These are phyloP conservation scores for Panagrolaimus sp. DNA, from an alignment of 1,140 invertebrate genomes.

Conservation along the genomic window DNA sequence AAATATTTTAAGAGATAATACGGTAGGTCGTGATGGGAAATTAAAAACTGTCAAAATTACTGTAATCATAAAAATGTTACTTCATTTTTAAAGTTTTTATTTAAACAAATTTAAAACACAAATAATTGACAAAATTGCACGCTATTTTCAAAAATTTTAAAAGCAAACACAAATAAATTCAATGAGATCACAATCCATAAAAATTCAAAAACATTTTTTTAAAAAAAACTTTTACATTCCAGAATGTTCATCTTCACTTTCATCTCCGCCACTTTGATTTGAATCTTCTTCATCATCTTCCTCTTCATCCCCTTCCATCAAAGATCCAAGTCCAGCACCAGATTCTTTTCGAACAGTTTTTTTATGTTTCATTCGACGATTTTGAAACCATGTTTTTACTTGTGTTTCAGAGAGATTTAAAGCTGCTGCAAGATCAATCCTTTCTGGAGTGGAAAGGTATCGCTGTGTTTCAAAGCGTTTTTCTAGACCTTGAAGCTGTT, in stretches of 20 bases:
- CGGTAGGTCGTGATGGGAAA: no score
- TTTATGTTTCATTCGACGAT: conserved; percentile 7
- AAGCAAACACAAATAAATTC: no score
- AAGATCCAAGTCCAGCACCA: not conserved
- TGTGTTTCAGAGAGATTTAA: conserved; percentile 92
- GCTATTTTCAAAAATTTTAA: no score
- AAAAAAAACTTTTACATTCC: no score
- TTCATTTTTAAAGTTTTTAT: no score
- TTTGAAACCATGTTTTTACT: conserved; percentile 69
- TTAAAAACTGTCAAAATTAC: no score
- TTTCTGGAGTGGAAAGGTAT: conserved; percentile 90
- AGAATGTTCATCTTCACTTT: not conserved
- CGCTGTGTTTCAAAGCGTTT: conserved; percentile 89
- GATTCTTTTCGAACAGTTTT: not conserved
- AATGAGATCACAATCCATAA: no score
- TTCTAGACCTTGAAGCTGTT: conserved; percentile 85
- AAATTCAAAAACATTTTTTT: no score
- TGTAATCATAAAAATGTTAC: no score
- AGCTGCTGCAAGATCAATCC: conserved; percentile 83
- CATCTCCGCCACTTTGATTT: not conserved
- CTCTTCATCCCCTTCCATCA: not conserved
- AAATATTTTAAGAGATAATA: no score
- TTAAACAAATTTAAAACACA: no score
- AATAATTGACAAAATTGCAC: no score
- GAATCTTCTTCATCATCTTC: not conserved